Evolutionary conservation across 2,888 invertebrate genomes (phyloP).

Genomic region (Cryptops parisi): DNA sequence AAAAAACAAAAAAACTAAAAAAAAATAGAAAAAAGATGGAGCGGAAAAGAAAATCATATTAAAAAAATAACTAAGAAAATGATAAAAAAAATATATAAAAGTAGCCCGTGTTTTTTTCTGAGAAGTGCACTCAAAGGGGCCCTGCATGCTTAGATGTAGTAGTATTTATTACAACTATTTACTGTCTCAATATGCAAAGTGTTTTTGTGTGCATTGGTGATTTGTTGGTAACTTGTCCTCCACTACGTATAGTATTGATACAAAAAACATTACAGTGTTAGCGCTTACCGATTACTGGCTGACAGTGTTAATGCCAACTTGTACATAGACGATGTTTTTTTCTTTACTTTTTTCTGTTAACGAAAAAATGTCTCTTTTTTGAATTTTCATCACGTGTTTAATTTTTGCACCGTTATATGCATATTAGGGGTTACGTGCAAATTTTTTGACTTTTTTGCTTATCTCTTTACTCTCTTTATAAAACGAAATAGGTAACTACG

Average conservation of each 20-base stretch:
- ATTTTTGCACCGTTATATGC: background rate
- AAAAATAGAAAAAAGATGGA: too few species aligned
- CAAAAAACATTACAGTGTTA: background rate
- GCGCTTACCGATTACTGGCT: background rate
- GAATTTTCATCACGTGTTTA: background rate
- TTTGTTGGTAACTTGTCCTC: background rate
- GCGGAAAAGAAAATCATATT: too few species aligned
- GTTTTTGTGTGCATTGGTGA: background rate
- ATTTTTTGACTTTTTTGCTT: too few species aligned
- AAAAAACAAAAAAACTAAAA: too few species aligned
- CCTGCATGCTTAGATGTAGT: conserved; percentile 1
- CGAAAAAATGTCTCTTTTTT: background rate
- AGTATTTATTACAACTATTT: background rate
- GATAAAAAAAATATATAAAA: too few species aligned
- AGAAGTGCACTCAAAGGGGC: background rate
- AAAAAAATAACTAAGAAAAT: too few species aligned
- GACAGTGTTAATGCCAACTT: too few species aligned
- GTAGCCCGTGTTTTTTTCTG: background rate
- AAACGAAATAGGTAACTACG: too few species aligned
- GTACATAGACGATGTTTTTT: too few species aligned
- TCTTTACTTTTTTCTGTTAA: background rate
- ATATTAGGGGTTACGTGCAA: background rate
- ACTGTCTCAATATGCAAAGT: background rate
- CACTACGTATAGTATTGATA: background rate
- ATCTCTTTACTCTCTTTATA: too few species aligned